phyloP scores from a whole-genome alignment of 2,113 vertebrate genomes.

The Nestor notabilis region DNA sequence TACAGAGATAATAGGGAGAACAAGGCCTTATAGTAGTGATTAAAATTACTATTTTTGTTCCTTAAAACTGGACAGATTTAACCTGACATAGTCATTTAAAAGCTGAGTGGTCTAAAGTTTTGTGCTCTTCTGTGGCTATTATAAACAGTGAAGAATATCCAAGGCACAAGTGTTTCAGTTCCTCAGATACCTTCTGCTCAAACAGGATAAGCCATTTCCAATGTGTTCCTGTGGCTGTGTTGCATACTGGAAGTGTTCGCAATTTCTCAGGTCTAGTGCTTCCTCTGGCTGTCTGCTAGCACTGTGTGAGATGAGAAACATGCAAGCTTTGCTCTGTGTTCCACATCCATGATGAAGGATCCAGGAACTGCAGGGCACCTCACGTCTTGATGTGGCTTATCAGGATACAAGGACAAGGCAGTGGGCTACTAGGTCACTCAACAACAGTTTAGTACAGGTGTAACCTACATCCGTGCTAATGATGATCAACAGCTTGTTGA shows the following conservation, averaged over 20 bases:
- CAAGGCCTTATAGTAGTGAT: not conserved
- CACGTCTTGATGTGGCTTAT: not conserved
- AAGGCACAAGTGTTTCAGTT: not conserved
- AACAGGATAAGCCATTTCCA: not conserved
- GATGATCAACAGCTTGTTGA: not conserved
- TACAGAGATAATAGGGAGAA: not conserved
- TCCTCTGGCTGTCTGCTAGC: not conserved
- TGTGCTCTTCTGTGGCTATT: not conserved
- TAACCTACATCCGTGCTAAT: not conserved
- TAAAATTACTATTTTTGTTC: not conserved
- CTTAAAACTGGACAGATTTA: not conserved
- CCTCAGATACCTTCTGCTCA: not conserved
- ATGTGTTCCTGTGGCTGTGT: not conserved
- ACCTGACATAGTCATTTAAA: not conserved
- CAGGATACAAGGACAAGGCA: not conserved
- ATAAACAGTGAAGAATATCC: not conserved
- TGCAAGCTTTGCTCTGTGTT: not conserved
- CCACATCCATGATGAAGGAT: not conserved
- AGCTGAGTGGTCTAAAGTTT: not conserved
- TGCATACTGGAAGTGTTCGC: not conserved
- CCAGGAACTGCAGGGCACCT: not conserved
- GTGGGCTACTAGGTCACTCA: not conserved
- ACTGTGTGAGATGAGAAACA: not conserved
- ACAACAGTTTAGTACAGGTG: not conserved
- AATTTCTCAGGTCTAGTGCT: not conserved